Evolutionary conservation across 2,797 vertebrate species (phyloP).

Genomic region (Cottoperca gobio): DNA sequence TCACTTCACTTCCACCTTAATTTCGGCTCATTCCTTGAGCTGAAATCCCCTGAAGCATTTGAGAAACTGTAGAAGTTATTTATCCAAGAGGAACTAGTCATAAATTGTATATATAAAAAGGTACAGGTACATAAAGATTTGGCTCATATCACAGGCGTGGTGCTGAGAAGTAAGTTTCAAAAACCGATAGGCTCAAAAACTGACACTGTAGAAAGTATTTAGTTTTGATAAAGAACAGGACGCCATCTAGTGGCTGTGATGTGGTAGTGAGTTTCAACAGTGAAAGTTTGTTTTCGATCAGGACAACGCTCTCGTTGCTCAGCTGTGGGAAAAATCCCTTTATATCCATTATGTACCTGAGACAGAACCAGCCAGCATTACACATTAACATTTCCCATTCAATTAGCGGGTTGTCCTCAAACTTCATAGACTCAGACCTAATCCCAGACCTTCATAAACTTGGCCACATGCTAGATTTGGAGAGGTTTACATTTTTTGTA

Average conservation of each 20-base stretch:
- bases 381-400: neutral
- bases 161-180: neutral
- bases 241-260: constrained; percentile 55
- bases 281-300: too few relatives aligned
- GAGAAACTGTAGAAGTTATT: neutral
- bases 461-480: too few relatives aligned
- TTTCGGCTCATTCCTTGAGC: neutral
- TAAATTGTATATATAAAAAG: too few relatives aligned
- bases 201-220: neutral
- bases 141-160: neutral
- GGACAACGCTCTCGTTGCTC: neutral
- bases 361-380: fast-evolving
- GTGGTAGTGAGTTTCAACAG: neutral
- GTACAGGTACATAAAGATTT: fast-evolving
- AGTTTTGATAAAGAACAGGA: neutral
- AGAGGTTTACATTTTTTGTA: too few relatives aligned
- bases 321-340: neutral
- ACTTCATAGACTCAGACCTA: neutral
- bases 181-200: fast-evolving
- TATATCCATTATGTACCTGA: neutral
- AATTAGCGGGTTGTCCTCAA: neutral
- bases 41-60: neutral
- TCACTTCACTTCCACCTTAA: neutral
- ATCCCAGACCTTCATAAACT: neutral
- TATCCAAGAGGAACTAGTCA: fast-evolving